phyloP scores from a whole-genome alignment of 2,797 vertebrate species.

The Myotis pilosus region DNA sequence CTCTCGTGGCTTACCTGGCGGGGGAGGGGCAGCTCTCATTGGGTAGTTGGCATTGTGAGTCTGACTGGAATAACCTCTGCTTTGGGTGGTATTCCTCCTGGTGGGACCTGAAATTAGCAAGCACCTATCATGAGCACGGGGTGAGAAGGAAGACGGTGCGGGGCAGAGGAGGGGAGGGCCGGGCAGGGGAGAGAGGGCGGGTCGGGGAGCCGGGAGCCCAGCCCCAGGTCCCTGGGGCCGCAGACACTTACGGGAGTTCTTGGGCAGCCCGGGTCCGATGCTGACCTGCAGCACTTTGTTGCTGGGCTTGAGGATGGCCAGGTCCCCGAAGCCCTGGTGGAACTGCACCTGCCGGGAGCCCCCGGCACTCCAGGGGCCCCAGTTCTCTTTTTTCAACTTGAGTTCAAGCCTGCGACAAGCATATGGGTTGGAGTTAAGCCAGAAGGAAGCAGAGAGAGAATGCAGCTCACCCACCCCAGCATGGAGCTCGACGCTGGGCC shows the following conservation, averaged over 20 bases:
- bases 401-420: conserved; percentile 91
- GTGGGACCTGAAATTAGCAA: conserved; percentile 90
- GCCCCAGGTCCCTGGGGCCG: accelerated
- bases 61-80: conserved; percentile 79
- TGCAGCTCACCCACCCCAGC: accelerated
- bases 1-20: conserved; percentile 88
- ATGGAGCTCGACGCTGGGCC: neutral
- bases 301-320: conserved; percentile 91
- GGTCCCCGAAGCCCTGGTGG: conserved; percentile 91
- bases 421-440: accelerated
- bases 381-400: conserved; percentile 98
- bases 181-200: neutral
- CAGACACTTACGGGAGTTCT: conserved; percentile 94
- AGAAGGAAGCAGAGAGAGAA: neutral
- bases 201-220: neutral
- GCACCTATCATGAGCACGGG: accelerated
- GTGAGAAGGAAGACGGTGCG: neutral
- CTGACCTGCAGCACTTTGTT: conserved; percentile 97
- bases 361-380: conserved; percentile 94
- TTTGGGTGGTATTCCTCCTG: conserved; percentile 85
- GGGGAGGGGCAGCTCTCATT: conserved; percentile 91
- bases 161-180: neutral
- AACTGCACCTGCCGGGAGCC: conserved; percentile 95
- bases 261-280: conserved; percentile 94
- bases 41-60: conserved; percentile 89